Evolutionary conservation across 2,797 vertebrate species (phyloP), one percentile per base, ranked within the genome.

Genomic region (Sebastes trivittatus): DNA sequence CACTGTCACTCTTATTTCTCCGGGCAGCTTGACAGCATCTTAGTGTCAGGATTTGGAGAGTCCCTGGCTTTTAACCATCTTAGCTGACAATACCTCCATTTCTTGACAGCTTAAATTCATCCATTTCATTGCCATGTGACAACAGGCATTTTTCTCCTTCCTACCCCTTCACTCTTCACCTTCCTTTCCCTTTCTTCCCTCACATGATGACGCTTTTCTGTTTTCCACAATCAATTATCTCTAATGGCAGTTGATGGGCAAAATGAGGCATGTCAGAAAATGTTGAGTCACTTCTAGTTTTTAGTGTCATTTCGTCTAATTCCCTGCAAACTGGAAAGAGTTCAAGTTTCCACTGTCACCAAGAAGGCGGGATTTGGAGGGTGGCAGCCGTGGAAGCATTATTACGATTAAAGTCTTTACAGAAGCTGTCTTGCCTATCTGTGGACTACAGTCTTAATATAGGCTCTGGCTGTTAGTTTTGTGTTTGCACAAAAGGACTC

Each of bases 21-120:
- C 38, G 77, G 87, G 89, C 90, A 84, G 82, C 86, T 82, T 91
- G 91, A 93, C 94, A 92, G 88, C 86, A 88, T 93, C 88, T 92
- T 91, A 93, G 87, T 94, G 94, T 95, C 89, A 92, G 86, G 91
- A 93, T 92, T 95, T 92, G 60, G 78, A 83, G 87, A 89, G 88
- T 86, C 77, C 69, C 89, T 86, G 91, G 88, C 93, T 94, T 88
- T 88, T 83, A 88, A 94, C 92, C 93, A 91, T 93, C 85, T 86
- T 83, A 80, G 76, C 87, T 94, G 91, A 94, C 92, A 95, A 91
- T 89, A 85, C 88, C 74, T 87, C 71, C 78, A 74, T 92, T 94
- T 92, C 80, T 76, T 92, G 88, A 94, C 91, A 90, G 84, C 84
- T 89, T 93, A 91, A 93, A 95, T 93, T 90, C 85, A 87, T 92